Evolutionary conservation across 2,888 invertebrate species (phyloP).

Genomic region (Poecilobothrus nobilitatus): DNA sequence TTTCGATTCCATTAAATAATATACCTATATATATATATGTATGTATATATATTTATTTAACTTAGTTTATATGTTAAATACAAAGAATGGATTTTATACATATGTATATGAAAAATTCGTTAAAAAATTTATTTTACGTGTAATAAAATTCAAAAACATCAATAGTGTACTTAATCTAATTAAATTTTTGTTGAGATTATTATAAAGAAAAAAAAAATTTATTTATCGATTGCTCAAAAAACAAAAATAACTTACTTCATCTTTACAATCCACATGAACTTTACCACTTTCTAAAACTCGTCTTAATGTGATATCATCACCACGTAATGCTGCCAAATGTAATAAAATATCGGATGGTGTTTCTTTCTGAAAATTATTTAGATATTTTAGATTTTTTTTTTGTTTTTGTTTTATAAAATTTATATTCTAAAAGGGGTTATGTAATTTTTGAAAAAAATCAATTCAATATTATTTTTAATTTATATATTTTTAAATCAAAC

Average conservation of each 20-base stretch:
- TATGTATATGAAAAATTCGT: too few species aligned
- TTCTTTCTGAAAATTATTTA: conserved; percentile 67
- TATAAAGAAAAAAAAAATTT: background rate
- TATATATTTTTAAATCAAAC: too few species aligned
- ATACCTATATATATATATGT: too few species aligned
- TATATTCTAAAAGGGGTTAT: too few species aligned
- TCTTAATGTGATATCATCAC: conserved; percentile 67
- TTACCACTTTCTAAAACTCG: conserved; percentile 83
- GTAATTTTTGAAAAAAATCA: too few species aligned
- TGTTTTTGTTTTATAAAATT: background rate
- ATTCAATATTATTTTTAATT: too few species aligned
- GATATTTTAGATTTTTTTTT: conserved; percentile 9
- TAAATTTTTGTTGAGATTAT: background rate
- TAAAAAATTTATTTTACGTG: too few species aligned
- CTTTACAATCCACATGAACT: conserved; percentile 89
- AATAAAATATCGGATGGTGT: conserved; percentile 86
- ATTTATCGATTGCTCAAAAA: background rate
- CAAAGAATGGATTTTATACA: too few species aligned
- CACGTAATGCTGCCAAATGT: conserved; percentile 81
- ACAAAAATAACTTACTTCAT: conserved; percentile 58
- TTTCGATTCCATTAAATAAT: background rate
- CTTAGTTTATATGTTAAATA: too few species aligned
- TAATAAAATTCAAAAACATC: background rate
- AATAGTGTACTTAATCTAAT: background rate
- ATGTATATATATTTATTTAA: too few species aligned